Conservation (phyloP, 2,797 vertebrate genomes). For the Pseudomugil gertrudae region DNA sequence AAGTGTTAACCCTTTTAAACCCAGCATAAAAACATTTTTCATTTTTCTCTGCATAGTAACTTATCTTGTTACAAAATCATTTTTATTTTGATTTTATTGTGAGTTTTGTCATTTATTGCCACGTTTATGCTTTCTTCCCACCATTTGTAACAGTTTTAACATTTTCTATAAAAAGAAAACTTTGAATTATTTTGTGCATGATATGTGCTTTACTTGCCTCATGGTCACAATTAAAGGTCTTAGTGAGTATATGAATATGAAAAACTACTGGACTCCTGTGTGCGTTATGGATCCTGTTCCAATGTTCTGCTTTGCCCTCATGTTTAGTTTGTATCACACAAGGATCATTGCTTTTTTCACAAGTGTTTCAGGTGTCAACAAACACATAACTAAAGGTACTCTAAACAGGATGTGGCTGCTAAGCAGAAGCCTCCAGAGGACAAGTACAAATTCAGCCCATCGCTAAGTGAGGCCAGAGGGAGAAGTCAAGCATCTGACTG, state of each 20-base stretch:
- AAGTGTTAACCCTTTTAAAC: too few species aligned
- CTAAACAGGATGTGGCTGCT: constrained; percentile 79
- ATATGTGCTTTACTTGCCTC: not conserved
- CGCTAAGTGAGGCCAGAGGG: constrained; percentile 62
- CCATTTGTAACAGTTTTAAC: too few species aligned
- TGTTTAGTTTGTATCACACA: constrained; percentile 38
- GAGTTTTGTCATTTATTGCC: too few species aligned
- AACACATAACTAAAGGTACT: constrained; percentile 67
- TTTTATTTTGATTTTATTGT: too few species aligned
- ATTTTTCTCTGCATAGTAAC: too few species aligned
- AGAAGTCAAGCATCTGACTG: constrained; percentile 45
- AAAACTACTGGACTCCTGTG: not conserved
- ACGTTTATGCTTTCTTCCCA: too few species aligned
- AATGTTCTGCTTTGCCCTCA: constrained; percentile 40
- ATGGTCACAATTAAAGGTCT: not conserved
- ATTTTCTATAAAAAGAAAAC: too few species aligned
- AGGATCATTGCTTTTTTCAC: constrained; percentile 47
- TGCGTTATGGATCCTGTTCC: constrained; percentile 6
- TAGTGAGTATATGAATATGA: not conserved
- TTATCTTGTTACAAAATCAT: too few species aligned
- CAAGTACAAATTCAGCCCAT: constrained; percentile 55
- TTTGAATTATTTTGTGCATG: too few species aligned
- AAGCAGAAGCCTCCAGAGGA: constrained; percentile 62
- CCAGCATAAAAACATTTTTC: too few species aligned
- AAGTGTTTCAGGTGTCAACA: constrained; percentile 73